phyloP scores from a whole-genome alignment of 92 coral and sea anemone species.

The Pocillopora grandis region DNA sequence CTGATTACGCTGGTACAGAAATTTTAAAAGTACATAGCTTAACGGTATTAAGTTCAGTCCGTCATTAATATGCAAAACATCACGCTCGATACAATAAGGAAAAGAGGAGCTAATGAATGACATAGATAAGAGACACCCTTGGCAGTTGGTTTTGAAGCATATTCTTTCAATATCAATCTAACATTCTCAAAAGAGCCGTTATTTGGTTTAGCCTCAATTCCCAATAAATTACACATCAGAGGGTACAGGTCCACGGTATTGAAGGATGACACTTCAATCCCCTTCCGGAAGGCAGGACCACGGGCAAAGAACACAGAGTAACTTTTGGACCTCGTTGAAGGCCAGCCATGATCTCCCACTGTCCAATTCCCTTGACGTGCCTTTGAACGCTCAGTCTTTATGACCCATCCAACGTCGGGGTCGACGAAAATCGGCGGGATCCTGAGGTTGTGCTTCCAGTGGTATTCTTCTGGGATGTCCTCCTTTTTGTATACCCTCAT shows the following conservation, averaged over 20 bases:
- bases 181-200: too few species aligned
- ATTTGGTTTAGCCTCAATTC: constrained; percentile 63
- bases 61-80: too few species aligned
- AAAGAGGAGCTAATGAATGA: too few species aligned
- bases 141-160: too few species aligned
- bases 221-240: constrained; percentile 83
- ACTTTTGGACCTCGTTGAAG: constrained; percentile 40
- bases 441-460: constrained; percentile 86
- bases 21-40: too few species aligned
- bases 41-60: too few species aligned
- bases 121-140: too few species aligned
- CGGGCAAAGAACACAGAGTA: constrained; percentile 84
- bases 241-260: constrained; percentile 81
- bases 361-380: constrained; percentile 39
- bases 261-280: constrained; percentile 59
- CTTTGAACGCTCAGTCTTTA: constrained; percentile 33
- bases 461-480: constrained; percentile 73
- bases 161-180: too few species aligned
- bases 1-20: too few species aligned
- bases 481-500: constrained; percentile 75
- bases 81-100: too few species aligned
- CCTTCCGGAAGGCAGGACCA: constrained; percentile 88
- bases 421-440: constrained; percentile 84
- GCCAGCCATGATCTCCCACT: constrained; percentile 72
- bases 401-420: constrained; percentile 74